Evolutionary conservation across 1,140 invertebrate genomes (phyloP), one percentile per base, ranked within the genome.

Genomic region (Drosophila oshimai): DNA sequence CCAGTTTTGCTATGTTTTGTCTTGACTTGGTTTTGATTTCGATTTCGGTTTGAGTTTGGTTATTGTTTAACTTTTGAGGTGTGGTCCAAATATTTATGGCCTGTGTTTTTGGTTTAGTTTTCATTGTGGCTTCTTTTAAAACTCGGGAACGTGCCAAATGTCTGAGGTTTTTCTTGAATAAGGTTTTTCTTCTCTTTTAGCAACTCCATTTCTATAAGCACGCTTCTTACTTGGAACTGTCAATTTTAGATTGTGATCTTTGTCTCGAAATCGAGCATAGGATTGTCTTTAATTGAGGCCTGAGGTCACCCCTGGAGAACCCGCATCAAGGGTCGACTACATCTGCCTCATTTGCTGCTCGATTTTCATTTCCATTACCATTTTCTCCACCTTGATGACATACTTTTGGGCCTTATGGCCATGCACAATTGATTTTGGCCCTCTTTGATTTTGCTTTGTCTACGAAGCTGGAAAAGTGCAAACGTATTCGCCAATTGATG

Each of bases 331-430:
- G 65, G 61, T 18, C 69, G 60, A 42, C 69, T 65, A 42, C 79
- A 71, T 83, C 55, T 69, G 55, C 44, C 71, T 69, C 80, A 84
- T 81, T 75, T 79, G 61, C 78, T 72, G 58, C 31, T 46, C 71
- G 65, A 64, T 64, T 62, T 74, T 22, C 49, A 60, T 60, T 61
- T 18, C 20, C 53, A 62, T 42, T 42, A 7, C 17, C 13, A 13
- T 53, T 34, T 37, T 29, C 41, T 74, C 26, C 12, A 50, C 39
- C 39, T 44, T 41, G 79, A 79, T 83, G 79, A 86, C 77, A 81
- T 50, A 53, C 37, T 51, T 26, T 54, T 51, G 37, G 26, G 45
- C 37, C 55, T 72, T 69, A 76, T 78, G 65, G 64, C 74, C 76
- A 74, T 79, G 54, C 41, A 80, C 64, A 78, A 80, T 80, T 80